Evolutionary conservation across 2,888 invertebrate species (phyloP).

Genomic region (Seira sanloemensis): DNA sequence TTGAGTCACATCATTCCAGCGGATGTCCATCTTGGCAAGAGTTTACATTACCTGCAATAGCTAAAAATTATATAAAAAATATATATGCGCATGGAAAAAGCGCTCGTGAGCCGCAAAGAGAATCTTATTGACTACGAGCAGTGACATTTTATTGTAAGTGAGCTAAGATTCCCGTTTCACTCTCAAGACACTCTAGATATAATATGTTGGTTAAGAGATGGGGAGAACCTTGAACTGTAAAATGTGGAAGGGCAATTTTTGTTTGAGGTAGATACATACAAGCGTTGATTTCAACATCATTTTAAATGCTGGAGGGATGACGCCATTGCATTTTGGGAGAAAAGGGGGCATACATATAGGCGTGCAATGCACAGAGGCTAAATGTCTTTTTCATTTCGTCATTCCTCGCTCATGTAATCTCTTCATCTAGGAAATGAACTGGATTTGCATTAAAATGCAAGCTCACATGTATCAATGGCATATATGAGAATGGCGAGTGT

Average conservation of each 20-base stretch:
- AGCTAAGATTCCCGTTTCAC: background rate
- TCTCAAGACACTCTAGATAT: background rate
- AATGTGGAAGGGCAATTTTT: slow-evolving; percentile 23
- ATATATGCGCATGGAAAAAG: background rate
- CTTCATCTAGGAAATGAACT: too few species aligned
- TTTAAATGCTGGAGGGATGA: background rate
- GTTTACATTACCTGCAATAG: background rate
- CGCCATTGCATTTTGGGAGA: background rate
- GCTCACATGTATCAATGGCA: too few species aligned
- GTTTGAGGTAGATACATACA: background rate
- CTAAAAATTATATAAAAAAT: background rate
- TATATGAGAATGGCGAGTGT: too few species aligned
- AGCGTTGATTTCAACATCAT: too few species aligned
- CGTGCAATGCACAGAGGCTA: too few species aligned
- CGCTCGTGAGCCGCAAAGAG: too few species aligned
- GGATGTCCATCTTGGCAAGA: background rate
- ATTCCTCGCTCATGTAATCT: too few species aligned
- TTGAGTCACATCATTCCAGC: background rate
- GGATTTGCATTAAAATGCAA: too few species aligned
- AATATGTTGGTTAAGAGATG: too few species aligned
- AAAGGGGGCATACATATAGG: too few species aligned
- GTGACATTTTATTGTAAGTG: background rate
- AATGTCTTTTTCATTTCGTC: too few species aligned
- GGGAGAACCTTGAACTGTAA: slow-evolving; percentile 37
- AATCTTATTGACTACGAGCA: too few species aligned